Conservation (phyloP, 2,113 vertebrate genomes). For the Engraulis encrasicolus region DNA sequence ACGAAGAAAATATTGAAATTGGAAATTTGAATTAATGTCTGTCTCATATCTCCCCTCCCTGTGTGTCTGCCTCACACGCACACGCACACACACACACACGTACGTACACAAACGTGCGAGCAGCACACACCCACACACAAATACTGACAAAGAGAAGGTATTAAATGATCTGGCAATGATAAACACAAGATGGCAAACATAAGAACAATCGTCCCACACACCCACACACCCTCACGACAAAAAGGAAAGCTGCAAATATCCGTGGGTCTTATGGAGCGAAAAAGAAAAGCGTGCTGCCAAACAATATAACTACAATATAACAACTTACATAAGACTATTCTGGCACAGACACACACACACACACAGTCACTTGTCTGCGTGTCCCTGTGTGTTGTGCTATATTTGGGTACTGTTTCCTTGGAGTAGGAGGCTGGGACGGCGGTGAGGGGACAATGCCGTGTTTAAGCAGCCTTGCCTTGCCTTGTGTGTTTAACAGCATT, state of each 20-base stretch:
- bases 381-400: background rate
- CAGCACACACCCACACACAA: no score
- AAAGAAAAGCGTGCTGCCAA: background rate
- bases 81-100: background rate
- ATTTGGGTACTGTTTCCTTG: background rate
- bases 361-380: background rate
- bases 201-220: no score
- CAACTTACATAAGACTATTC: background rate
- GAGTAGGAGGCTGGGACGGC: background rate
- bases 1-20: no score
- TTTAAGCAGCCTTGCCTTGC: background rate
- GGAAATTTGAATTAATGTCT: no score
- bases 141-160: background rate
- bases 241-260: no score
- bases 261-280: no score
- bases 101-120: background rate
- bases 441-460: background rate
- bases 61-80: no score
- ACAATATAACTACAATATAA: background rate
- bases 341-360: background rate
- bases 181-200: no score
- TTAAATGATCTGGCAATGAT: no score
- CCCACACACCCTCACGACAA: no score
- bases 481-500: constrained; percentile 10
- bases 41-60: no score